Base-by-base conservation (phyloP, 2,797 vertebrate species). In the Takifugu rubripes region DNA sequence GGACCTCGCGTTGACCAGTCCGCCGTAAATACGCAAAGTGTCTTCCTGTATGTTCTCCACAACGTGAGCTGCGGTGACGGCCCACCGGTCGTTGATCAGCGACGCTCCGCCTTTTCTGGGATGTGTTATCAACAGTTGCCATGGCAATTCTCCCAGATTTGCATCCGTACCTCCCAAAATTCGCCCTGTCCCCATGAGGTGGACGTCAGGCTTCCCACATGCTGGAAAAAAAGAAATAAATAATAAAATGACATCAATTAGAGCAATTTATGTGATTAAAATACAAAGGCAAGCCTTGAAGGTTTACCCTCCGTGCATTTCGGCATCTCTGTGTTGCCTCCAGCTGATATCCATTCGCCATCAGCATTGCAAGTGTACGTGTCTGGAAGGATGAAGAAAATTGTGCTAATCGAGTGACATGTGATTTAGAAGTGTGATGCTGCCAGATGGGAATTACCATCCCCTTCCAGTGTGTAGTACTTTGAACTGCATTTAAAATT, bases 51-150 rank as follows among this genome's bases (percentile, higher is more conserved):
- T 0, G 0, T 0, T 40, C 0, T 92, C 85, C 48, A 98, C 84
- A 0, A 97, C 91, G 0, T 97, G 94, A 49, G 95, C 96, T 2
- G 95, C 95, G 0, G 96, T 98, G 61, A 98, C 70, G 2, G 96
- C 94, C 96, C 96, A 98, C 1, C 70, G 84, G 56, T 98, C 94
- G 1, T 77, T 91, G 49, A 98, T 94, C 55, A 98, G 88, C 2
- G 92, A 88, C 0, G 94, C 96, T 0, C 87, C 89, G n/a, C 87
- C 96, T 75, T 79, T 64, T 0, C 7, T 24, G 0, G 87, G 84
- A 0, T 0, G 0, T 2, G 0, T 6, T 2, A 89, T 89, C 3
- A 85, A 77, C 33, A 98, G 88, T 47, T 95, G 92, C 96, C 96
- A 98, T 0, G 95, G 96, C 63, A 98, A 92, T 61, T 85, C 85